Base-by-base conservation (phyloP, 2,888 invertebrate genomes). In the Julus scandinavius region DNA sequence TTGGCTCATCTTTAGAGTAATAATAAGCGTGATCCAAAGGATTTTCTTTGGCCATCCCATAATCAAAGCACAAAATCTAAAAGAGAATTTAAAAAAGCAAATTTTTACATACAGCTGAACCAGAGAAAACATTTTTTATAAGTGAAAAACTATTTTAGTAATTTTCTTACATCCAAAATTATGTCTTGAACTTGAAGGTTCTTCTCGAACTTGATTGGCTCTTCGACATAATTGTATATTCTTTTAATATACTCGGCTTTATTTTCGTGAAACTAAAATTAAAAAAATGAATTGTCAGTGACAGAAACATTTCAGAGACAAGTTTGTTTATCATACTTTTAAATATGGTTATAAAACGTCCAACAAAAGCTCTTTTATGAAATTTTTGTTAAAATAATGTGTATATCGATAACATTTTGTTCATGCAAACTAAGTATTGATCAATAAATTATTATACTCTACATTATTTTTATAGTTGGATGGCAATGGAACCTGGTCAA, bases 21-120 rank as follows among this genome's bases (percentile, higher is more conserved):
- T n/a, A 85, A 85, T 85, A 85, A 15, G 49, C 85, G 20, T 85
- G 41, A 45, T 85, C 20, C 49, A 85, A 85, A 85, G 85, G 85
- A 15, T 85, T 85, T 85, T 85, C 49, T 15, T 41, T 20, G 17
- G 41, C 49, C 85, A 85, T 85, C 20, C 85, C 85, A 85, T 85
- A 85, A 20, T 85, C 15, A 13, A 85, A 85, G 15, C 13, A 15
- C 85, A 45, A 7, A 6, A 45, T 85, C 85, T 85, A 72, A 29
- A 72, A 29, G 7, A 29, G 11, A 72, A 72, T 29, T 72, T n/a
- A 29, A 72, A 72, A 45, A 45, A 5, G 41, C 6, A 45, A 6
- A 6, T 45, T 2, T 5, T 45, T 45, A 45, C 2, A 5, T 45
- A 45, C 6, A 45, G 41, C 41, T n/a, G n/a, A n/a, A n/a, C n/a